phyloP scores from a whole-genome alignment of 1,140 invertebrate species.

The Drosophila baimaii region DNA sequence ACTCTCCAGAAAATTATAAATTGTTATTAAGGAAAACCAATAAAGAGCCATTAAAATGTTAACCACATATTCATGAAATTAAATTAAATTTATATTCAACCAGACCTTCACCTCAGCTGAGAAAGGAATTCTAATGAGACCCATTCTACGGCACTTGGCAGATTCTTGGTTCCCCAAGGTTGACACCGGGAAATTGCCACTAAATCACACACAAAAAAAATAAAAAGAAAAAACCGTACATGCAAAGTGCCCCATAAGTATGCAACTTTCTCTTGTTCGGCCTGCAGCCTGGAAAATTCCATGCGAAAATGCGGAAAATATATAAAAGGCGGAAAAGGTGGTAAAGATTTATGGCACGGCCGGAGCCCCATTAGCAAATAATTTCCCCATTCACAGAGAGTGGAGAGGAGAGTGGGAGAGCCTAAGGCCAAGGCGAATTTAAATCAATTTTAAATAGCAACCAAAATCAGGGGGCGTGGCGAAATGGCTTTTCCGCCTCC shows the following conservation, averaged over 20 bases:
- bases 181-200: slow-evolving; percentile 35
- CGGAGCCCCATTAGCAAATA: slow-evolving; percentile 45
- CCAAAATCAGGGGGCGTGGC: slow-evolving; percentile 57
- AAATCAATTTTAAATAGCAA: slow-evolving; percentile 76
- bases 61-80: background rate
- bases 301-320: slow-evolving; percentile 34
- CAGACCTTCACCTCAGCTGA: slow-evolving; percentile 21
- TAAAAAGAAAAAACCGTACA: slow-evolving; percentile 18
- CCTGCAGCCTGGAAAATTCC: slow-evolving; percentile 50
- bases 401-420: too few relatives aligned
- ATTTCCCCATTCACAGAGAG: slow-evolving; percentile 14
- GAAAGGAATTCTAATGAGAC: slow-evolving; percentile 16
- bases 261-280: slow-evolving; percentile 36
- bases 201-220: too few relatives aligned
- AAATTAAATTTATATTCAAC: background rate
- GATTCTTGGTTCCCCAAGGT: slow-evolving; percentile 32
- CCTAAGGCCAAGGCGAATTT: slow-evolving; percentile 61
- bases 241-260: slow-evolving; percentile 51
- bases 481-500: slow-evolving; percentile 46
- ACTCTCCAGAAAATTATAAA: slow-evolving; percentile 22
- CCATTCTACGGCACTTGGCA: slow-evolving; percentile 19
- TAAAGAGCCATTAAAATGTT: background rate
- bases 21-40: slow-evolving; percentile 2
- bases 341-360: slow-evolving; percentile 63
- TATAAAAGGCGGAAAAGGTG: slow-evolving; percentile 28